Evolutionary conservation across 35 echinoderm and acorn worm genomes (phyloP).

Genomic region (Hemicentrotus pulcherrimus): DNA sequence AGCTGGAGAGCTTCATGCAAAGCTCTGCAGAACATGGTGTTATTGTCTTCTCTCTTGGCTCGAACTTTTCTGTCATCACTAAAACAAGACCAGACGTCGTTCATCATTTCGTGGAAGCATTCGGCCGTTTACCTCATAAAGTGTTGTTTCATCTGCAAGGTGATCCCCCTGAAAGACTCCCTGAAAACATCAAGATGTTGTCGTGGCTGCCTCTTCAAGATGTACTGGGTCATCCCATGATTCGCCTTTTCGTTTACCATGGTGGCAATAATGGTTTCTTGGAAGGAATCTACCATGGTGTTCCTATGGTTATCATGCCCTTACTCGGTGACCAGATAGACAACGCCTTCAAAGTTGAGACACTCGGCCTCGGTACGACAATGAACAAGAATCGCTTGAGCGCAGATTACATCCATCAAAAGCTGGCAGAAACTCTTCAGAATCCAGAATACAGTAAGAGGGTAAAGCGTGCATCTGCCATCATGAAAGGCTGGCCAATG

Average conservation of each 20-base stretch:
- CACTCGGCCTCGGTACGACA: not conserved
- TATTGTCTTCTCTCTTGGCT: not conserved
- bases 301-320: not conserved
- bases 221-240: not conserved
- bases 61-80: not conserved
- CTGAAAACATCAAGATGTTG: not conserved
- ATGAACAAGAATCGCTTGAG: not conserved
- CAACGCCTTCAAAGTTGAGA: not conserved
- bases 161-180: not conserved
- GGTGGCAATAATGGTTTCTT: not conserved
- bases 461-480: slow-evolving; percentile 38
- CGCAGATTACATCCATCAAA: not conserved
- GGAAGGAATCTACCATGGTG: not conserved
- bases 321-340: not conserved
- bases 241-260: not conserved
- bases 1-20: not conserved
- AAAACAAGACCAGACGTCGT: not conserved
- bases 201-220: not conserved
- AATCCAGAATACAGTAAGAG: not conserved
- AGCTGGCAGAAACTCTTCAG: not conserved
- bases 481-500: slow-evolving; percentile 37
- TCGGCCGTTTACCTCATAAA: not conserved
- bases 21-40: not conserved
- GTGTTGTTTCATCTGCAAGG: not conserved
- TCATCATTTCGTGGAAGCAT: not conserved